Evolutionary conservation across 2,113 vertebrate genomes (phyloP).

Genomic region (Aramus guarauna): DNA sequence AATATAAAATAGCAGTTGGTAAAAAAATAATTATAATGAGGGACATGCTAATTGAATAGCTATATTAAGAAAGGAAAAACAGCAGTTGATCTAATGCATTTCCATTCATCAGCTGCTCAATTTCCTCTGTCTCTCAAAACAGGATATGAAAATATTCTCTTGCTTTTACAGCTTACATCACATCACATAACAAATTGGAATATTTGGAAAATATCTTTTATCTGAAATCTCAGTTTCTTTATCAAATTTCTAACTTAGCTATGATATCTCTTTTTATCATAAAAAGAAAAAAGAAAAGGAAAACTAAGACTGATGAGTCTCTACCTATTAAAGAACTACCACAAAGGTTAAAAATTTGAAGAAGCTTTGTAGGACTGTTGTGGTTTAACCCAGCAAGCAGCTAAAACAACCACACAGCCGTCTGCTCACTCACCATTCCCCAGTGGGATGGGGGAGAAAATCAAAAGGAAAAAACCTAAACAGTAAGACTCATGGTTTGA

Average conservation of each 20-base stretch:
- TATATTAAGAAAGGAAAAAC: not conserved
- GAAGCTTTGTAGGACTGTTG: not conserved
- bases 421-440: too few species aligned
- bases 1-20: not conserved
- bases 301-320: not conserved
- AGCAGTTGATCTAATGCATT: not conserved
- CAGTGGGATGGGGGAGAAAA: too few species aligned
- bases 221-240: not conserved
- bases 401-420: too few species aligned
- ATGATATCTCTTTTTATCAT: not conserved
- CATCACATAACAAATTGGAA: not conserved
- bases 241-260: not conserved
- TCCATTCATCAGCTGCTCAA: not conserved
- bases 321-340: not conserved
- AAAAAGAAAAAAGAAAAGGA: not conserved
- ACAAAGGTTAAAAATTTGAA: not conserved
- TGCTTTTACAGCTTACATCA: not conserved
- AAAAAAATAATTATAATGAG: not conserved
- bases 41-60: not conserved
- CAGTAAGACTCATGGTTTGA: too few species aligned
- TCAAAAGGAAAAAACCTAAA: too few species aligned
- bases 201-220: not conserved
- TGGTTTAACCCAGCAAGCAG: too few species aligned
- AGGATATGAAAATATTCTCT: slow-evolving; percentile 25
- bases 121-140: slow-evolving; percentile 23